Evolutionary conservation across 53 echinoderm and acorn worm genomes (phyloP).

Genomic region (Patiria pectinifera): DNA sequence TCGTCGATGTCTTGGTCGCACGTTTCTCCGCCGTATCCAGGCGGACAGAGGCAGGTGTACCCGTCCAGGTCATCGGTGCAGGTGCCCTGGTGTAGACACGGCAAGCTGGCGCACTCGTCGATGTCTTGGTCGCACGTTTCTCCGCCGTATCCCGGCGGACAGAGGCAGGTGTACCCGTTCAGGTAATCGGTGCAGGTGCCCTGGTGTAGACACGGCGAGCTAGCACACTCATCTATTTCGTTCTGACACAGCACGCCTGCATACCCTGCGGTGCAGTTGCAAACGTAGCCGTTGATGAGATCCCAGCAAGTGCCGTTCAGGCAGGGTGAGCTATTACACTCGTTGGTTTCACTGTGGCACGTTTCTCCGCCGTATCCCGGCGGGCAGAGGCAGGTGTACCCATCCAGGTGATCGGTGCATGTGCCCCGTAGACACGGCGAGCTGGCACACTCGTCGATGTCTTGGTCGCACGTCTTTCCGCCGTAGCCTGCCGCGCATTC

Average conservation of each 20-base stretch:
- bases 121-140: no score
- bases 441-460: conserved; percentile 59
- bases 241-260: conserved; percentile 40
- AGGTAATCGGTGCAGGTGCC: conserved; percentile 40
- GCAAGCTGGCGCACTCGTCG: no score
- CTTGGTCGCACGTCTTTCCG: conserved; percentile 41
- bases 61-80: no score
- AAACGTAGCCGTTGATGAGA: conserved; percentile 59
- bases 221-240: conserved; percentile 48
- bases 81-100: no score
- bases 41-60: no score
- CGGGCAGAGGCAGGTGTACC: conserved; percentile 55
- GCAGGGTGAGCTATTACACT: conserved; percentile 66
- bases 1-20: conserved; percentile 69
- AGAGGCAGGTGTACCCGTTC: conserved; percentile 51
- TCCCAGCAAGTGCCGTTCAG: conserved; percentile 61
- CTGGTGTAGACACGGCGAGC: conserved; percentile 11
- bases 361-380: conserved; percentile 49
- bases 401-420: conserved; percentile 40
- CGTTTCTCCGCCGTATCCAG: conserved; percentile 42
- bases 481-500: conserved; percentile 33
- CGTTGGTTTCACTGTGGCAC: conserved; percentile 66
- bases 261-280: conserved; percentile 66
- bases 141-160: conserved; percentile 60
- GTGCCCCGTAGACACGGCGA: conserved; percentile 49